These are phyloP conservation scores for Pherbina coryleti DNA, from an alignment of 2,888 invertebrate species.

Conservation along the genomic window DNA sequence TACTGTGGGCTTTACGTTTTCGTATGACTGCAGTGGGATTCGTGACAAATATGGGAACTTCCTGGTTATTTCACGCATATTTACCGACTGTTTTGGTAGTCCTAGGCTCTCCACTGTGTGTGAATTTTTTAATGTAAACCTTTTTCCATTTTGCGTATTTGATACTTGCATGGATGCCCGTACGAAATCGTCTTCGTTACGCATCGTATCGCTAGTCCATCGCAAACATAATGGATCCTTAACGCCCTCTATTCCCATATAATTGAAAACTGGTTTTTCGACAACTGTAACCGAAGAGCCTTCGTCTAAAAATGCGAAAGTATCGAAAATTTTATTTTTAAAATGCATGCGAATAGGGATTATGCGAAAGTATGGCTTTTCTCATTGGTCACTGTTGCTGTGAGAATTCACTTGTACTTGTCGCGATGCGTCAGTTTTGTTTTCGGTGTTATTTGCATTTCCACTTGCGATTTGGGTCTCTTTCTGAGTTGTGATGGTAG, in stretches of 20 bases:
- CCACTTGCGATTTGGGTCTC: background rate
- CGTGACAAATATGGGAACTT: slow-evolving; percentile 23
- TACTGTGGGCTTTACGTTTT: slow-evolving; percentile 21
- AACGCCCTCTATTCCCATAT: slow-evolving; percentile 27
- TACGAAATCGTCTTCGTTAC: slow-evolving; percentile 29
- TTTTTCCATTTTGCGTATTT: background rate
- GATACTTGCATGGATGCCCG: slow-evolving; percentile 36
- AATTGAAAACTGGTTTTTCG: slow-evolving; percentile 38
- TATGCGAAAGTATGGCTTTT: slow-evolving; percentile 33
- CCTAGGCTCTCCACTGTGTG: slow-evolving; percentile 32
- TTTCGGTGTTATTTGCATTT: too few relatives aligned
- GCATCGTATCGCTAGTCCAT: slow-evolving; percentile 36
- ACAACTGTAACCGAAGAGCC: too few relatives aligned
- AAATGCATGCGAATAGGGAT: slow-evolving; percentile 24
- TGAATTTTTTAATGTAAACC: slow-evolving; percentile 18
- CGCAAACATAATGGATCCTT: slow-evolving; percentile 34
- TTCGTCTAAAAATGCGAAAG: slow-evolving; percentile 33
- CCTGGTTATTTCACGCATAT: slow-evolving; percentile 3
- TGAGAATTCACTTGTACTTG: background rate
- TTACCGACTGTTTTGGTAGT: slow-evolving; percentile 30
- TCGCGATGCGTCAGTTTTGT: background rate
- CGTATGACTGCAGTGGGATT: slow-evolving; percentile 30
- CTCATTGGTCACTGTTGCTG: background rate
- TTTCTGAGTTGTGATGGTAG: background rate
- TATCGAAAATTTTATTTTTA: background rate